Percentiles rank a stretch among this genome's conserved stretches.
Evolutionary conservation across 2,888 invertebrate species (phyloP).

Genomic region (Latheticus oryzae): DNA sequence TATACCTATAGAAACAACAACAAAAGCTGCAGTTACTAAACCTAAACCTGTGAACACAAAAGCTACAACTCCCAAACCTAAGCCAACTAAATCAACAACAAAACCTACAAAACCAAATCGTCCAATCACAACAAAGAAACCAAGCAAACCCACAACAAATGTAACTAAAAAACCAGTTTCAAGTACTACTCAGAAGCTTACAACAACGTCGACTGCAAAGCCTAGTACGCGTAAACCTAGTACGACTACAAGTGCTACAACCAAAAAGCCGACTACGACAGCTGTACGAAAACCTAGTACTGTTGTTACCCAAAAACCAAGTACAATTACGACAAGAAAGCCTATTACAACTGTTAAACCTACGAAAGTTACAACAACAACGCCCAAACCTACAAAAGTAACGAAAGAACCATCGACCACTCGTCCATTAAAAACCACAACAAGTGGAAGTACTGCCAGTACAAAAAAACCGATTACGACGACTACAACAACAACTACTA

Average conservation of each 20-base stretch:
- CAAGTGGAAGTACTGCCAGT: conserved; percentile 42
- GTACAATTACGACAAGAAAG: conserved; percentile 54
- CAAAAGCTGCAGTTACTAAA: conserved; percentile 17
- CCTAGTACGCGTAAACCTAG: conserved; percentile 26
- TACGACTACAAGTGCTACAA: conserved; percentile 1
- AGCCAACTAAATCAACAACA: conserved; percentile 46
- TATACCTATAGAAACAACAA: conserved; percentile 41
- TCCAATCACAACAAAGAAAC: conserved; percentile 32
- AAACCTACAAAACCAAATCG: conserved; percentile 46
- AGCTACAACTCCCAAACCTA: conserved; percentile 63
- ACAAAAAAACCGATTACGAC: conserved; percentile 43
- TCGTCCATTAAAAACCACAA: no score
- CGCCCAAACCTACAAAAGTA: conserved; percentile 45
- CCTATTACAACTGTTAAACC: conserved; percentile 44
- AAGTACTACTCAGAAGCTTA: conserved; percentile 10
- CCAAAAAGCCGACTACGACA: conserved; percentile 3
- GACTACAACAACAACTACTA: conserved; percentile 45
- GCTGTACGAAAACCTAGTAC: conserved; percentile 55
- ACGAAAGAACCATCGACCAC: conserved; percentile 42
- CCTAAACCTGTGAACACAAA: conserved; percentile 43
- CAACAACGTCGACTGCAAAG: conserved; percentile 51
- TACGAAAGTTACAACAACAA: conserved; percentile 36
- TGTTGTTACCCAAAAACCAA: conserved; percentile 14
- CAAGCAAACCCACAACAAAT: conserved; percentile 44
- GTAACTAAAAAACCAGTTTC: conserved; percentile 57